Evolutionary conservation across 2,797 vertebrate genomes (phyloP).

Genomic region (Gymnoscopelus braueri): DNA sequence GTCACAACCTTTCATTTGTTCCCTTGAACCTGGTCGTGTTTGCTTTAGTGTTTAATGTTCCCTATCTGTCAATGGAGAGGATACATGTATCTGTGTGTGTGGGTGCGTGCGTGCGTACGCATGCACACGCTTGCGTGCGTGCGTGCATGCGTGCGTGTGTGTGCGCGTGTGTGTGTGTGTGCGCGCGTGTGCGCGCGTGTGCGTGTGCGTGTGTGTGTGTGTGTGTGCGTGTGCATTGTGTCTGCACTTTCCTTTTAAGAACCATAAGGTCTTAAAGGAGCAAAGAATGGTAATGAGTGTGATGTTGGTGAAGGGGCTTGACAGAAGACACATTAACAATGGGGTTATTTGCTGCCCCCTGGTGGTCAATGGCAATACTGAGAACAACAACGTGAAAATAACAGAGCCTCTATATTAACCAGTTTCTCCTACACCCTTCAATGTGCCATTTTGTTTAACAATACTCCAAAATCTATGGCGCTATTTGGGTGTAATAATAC

Average conservation of each 20-base stretch:
- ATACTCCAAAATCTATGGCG: too few relatives aligned
- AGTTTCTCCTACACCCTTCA: neutral
- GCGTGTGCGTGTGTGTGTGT: neutral
- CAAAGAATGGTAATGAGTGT: neutral
- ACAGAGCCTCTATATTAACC: neutral
- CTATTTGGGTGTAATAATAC: too few relatives aligned
- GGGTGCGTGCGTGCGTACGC: neutral
- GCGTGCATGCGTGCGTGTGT: constrained; percentile 20
- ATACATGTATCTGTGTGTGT: too few relatives aligned
- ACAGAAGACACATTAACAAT: constrained; percentile 1
- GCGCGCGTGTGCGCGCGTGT: neutral
- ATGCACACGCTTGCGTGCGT: neutral
- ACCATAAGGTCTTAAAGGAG: too few relatives aligned
- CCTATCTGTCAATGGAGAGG: too few relatives aligned
- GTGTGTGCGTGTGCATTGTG: neutral
- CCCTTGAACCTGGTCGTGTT: neutral
- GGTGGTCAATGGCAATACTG: constrained; percentile 51
- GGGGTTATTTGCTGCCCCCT: constrained; percentile 67
- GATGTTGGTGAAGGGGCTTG: constrained; percentile 2
- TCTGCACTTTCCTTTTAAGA: neutral
- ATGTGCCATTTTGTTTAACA: neutral
- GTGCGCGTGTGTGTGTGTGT: neutral
- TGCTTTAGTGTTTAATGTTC: neutral
- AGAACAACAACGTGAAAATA: neutral
- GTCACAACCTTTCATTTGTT: constrained; percentile 52